Conservation (phyloP, 2,888 invertebrate genomes). For the Campoletis raptor region DNA sequence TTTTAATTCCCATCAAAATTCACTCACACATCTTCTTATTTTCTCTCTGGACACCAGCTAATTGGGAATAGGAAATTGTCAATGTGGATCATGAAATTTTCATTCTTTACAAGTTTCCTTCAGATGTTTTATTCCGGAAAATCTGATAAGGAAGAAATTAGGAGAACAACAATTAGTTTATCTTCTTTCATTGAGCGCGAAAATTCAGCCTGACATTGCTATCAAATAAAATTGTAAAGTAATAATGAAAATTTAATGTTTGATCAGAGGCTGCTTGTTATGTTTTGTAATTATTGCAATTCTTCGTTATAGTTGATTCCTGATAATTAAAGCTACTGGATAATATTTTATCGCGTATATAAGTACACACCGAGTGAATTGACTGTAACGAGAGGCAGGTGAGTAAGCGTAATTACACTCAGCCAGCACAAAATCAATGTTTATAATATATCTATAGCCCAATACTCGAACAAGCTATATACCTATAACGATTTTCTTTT, state of each 20-base stretch:
- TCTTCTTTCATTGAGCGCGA: background rate
- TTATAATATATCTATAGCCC: background rate
- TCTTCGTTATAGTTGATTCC: conserved; percentile 30
- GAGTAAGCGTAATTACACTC: conserved; percentile 52
- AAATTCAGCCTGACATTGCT: background rate
- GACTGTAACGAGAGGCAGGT: conserved; percentile 35
- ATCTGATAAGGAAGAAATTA: background rate
- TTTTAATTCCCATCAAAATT: conserved; percentile 14
- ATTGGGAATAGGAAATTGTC: background rate
- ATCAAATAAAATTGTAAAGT: background rate
- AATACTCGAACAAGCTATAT: conserved; percentile 20
- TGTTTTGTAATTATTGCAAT: background rate
- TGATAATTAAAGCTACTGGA: conserved; percentile 29
- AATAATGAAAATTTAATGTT: background rate
- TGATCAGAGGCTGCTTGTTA: background rate
- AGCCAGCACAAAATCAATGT: conserved; percentile 8
- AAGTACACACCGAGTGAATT: conserved; percentile 1
- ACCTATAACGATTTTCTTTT: conserved; percentile 50
- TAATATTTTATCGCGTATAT: conserved; percentile 19
- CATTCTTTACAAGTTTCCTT: background rate
- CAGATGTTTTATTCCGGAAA: background rate
- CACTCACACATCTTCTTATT: conserved; percentile 5
- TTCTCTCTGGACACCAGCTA: conserved; percentile 35
- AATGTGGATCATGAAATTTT: background rate
- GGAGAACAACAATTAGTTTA: background rate